Evolutionary conservation across 2,888 invertebrate genomes (phyloP).

Genomic region (Rotaria socialis): DNA sequence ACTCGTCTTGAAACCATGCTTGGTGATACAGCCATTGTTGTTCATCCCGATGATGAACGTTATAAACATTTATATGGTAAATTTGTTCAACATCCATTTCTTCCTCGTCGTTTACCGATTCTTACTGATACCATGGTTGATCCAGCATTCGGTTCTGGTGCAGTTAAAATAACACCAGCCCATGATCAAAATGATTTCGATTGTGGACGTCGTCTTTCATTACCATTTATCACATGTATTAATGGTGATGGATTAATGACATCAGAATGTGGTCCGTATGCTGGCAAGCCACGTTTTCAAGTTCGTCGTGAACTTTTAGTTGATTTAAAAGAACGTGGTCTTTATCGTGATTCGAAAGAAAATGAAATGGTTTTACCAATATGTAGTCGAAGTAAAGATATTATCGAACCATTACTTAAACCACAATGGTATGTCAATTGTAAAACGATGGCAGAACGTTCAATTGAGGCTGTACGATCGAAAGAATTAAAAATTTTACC

Average conservation of each 20-base stretch:
- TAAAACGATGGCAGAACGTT: conserved; percentile 79
- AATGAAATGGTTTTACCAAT: conserved; percentile 94
- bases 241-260: conserved; percentile 80
- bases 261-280: conserved; percentile 73
- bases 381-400: conserved; percentile 85
- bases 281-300: conserved; percentile 82
- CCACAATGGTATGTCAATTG: conserved; percentile 93
- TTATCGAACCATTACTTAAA: conserved; percentile 91
- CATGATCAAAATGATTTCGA: conserved; percentile 96
- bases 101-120: conserved; percentile 74
- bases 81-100: conserved; percentile 78
- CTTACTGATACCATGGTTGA: conserved; percentile 90
- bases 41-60: conserved; percentile 80
- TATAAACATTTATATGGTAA: conserved; percentile 76
- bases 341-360: conserved; percentile 77
- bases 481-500: conserved; percentile 84
- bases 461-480: conserved; percentile 72
- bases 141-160: conserved; percentile 90
- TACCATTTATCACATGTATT: conserved; percentile 81
- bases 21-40: conserved; percentile 92
- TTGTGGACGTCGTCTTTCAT: conserved; percentile 78
- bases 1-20: conserved; percentile 97
- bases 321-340: conserved; percentile 69
- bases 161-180: conserved; percentile 96
- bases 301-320: conserved; percentile 76